Base-by-base conservation (phyloP, 2,888 invertebrate genomes). In the Agonopterix arenella region DNA sequence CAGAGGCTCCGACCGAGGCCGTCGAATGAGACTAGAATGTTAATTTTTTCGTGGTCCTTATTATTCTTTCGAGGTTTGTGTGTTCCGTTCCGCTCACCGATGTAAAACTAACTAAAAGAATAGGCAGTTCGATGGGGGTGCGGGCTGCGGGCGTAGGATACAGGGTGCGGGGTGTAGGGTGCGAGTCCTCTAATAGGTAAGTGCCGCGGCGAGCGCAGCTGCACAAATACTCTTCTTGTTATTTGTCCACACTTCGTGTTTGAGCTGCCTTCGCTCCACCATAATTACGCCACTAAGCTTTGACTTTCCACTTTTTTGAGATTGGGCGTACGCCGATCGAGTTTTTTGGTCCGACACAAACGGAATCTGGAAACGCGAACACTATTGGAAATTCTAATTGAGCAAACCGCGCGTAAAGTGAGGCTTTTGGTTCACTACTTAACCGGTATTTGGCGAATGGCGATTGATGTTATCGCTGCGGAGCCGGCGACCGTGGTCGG, bases 171-270 rank as follows among this genome's bases (percentile, higher is more conserved):
- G 59, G 16, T 60, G 54, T 58, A 28, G 28, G 28, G 28, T 28
- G 28, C 28, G 28, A 28, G 28, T 59, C 57, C 56, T 64, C 59
- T 65, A 62, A 60, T 62, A 53, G 60, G 54, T 56, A 56, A 56
- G 57, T 59, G 62, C 51, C 57, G 57, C 45, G 54, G 59, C 58
- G 57, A 59, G 59, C 65, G 64, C 82, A 83, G 80, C 83, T 83
- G 82, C 71, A 75, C 78, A 80, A 84, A 82, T 70, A 82, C 76
- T 76, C 75, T 69, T 68, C 73, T 71, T 73, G 72, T 75, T 80
- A 75, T 84, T 83, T 84, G 80, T 79, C 73, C 71, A 76, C 73
- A 73, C 71, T 72, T 72, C 65, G 68, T 73, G 70, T 76, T 77
- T 72, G 70, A 76, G 73, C 71, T 62, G 65, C 72, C 73, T 73